Evolutionary conservation across 2,113 vertebrate genomes (phyloP).

Genomic region (Elachura formosa): DNA sequence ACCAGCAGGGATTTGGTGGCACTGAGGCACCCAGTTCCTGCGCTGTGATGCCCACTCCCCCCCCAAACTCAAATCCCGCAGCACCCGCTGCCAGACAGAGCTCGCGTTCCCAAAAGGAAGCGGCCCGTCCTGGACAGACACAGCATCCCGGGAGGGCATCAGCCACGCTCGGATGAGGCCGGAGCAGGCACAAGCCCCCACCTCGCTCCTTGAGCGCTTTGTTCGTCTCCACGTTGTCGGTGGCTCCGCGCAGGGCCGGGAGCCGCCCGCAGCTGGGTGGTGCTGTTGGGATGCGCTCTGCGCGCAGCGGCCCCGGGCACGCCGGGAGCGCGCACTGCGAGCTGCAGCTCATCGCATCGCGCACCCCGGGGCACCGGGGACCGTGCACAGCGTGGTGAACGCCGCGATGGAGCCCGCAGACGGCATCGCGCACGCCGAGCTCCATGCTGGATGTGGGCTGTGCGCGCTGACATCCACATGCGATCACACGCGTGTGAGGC

Average conservation of each 20-base stretch:
- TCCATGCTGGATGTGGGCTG: background rate
- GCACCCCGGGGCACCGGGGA: no score
- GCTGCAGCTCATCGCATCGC: no score
- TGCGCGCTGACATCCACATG: rapidly evolving
- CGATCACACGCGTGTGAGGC: background rate
- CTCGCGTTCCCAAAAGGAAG: rapidly evolving
- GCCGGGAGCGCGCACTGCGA: no score
- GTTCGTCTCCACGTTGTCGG: rapidly evolving
- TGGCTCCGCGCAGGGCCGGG: rapidly evolving
- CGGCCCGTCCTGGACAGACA: rapidly evolving
- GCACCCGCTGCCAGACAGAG: background rate
- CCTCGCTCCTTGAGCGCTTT: background rate
- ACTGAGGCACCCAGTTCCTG: background rate
- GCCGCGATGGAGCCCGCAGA: rapidly evolving
- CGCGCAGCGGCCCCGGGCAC: background rate
- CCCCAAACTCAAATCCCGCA: background rate
- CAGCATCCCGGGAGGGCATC: rapidly evolving
- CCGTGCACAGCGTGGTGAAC: rapidly evolving
- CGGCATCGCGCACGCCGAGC: background rate
- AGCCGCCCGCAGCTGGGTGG: constrained; percentile 29
- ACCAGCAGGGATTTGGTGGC: rapidly evolving
- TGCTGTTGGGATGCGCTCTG: constrained; percentile 35
- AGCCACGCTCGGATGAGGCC: rapidly evolving
- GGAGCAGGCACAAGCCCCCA: rapidly evolving
- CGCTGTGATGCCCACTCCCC: rapidly evolving